phyloP scores from a whole-genome alignment of 64 coral and sea anemone species.

The Anthopleura sola region DNA sequence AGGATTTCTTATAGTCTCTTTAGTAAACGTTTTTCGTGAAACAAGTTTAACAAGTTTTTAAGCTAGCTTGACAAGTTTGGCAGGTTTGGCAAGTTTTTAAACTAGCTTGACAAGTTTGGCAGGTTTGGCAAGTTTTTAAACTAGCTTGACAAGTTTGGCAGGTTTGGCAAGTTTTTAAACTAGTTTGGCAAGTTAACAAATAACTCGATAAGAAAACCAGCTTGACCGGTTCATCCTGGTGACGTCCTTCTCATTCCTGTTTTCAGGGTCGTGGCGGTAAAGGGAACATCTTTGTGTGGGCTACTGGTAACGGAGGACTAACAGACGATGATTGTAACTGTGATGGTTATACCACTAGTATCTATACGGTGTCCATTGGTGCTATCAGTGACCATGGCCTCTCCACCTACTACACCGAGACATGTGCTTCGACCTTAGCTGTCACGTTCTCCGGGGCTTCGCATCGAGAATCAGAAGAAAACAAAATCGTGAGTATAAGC shows the following conservation, averaged over 20 bases:
- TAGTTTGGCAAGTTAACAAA: neutral
- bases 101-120: neutral
- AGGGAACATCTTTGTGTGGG: slow-evolving; percentile 65
- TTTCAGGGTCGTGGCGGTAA: slow-evolving; percentile 64
- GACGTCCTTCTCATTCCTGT: neutral
- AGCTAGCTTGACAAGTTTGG: neutral
- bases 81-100: no score
- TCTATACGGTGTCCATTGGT: slow-evolving; percentile 73
- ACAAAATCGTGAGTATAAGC: slow-evolving; percentile 64
- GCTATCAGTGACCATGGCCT: slow-evolving; percentile 77
- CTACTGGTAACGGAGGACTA: slow-evolving; percentile 74
- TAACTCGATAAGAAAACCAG: neutral
- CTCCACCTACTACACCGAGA: slow-evolving; percentile 77
- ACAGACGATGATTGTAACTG: slow-evolving; percentile 72
- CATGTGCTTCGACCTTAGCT: slow-evolving; percentile 65
- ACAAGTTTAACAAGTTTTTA: neutral
- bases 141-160: neutral
- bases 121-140: neutral
- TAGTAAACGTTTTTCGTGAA: neutral
- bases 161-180: no score
- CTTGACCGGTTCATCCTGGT: neutral
- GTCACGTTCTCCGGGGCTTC: slow-evolving; percentile 84
- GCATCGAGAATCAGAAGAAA: slow-evolving; percentile 60
- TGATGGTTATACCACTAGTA: slow-evolving; percentile 80
- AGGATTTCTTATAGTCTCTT: no score